Conservation (phyloP, 2,113 vertebrate genomes). For the Serinus canaria region DNA sequence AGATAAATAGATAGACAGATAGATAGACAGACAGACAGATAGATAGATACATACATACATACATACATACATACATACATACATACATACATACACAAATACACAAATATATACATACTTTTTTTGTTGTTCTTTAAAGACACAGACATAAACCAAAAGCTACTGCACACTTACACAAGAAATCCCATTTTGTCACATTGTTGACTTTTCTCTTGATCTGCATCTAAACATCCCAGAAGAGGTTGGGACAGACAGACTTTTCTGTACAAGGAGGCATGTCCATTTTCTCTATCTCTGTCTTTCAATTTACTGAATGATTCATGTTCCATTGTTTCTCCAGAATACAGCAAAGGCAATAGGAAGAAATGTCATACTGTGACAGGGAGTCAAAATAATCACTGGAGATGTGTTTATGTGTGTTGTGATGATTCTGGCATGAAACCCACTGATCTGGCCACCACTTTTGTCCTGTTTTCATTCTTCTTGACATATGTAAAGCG, state of each 20-base stretch:
- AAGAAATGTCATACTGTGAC: not conserved
- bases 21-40: too few species aligned
- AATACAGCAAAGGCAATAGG: not conserved
- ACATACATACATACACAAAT: too few species aligned
- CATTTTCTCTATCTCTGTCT: not conserved
- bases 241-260: not conserved
- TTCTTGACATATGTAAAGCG: not conserved
- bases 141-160: not conserved
- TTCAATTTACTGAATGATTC: not conserved
- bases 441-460: not conserved
- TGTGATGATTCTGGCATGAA: not conserved
- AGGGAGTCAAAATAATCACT: not conserved
- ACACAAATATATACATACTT: too few species aligned
- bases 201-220: not conserved
- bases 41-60: too few species aligned
- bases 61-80: too few species aligned
- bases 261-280: not conserved
- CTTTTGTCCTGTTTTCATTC: not conserved
- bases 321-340: not conserved
- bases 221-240: not conserved
- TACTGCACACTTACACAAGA: not conserved
- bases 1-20: too few species aligned
- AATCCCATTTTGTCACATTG: not conserved
- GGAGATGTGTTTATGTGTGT: not conserved
- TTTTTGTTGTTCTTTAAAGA: not conserved